These are phyloP conservation scores for Micropoecilia bifurca DNA, from an alignment of 2,797 vertebrate species.

Conservation along the genomic window DNA sequence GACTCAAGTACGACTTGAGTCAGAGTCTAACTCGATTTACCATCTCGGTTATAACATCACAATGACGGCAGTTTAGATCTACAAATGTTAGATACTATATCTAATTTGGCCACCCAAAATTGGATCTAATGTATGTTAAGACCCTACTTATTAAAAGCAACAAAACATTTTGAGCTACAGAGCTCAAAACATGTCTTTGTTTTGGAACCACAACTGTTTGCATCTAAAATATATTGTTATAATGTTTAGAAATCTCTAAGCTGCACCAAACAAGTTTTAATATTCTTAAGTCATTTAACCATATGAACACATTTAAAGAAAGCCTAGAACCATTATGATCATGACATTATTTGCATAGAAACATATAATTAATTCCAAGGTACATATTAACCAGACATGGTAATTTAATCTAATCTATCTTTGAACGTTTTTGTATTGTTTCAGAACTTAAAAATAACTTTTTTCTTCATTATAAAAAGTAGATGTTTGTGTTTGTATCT, in stretches of 20 bases:
- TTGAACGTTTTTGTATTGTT: not conserved
- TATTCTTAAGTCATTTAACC: not conserved
- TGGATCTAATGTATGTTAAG: too few species aligned
- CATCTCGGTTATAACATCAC: not conserved
- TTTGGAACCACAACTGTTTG: not conserved
- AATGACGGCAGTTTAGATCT: not conserved
- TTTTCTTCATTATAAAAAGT: not conserved
- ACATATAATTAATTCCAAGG: not conserved
- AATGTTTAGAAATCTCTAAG: not conserved
- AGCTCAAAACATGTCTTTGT: not conserved
- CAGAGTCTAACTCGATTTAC: not conserved
- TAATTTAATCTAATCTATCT: not conserved
- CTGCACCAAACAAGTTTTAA: not conserved
- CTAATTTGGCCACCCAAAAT: not conserved
- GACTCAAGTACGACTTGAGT: not conserved
- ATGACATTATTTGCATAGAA: not conserved
- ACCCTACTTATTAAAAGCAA: not conserved
- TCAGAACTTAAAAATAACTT: not conserved
- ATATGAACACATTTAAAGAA: not conserved
- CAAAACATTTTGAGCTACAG: not conserved
- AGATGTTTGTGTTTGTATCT: not conserved
- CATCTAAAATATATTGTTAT: not conserved
- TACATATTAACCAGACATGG: too few species aligned
- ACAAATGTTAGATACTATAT: not conserved
- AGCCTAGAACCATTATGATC: not conserved